Evolutionary conservation across 2,113 vertebrate genomes (phyloP), one percentile per base, ranked within the genome.

Genomic region (Pampusana beccarii): DNA sequence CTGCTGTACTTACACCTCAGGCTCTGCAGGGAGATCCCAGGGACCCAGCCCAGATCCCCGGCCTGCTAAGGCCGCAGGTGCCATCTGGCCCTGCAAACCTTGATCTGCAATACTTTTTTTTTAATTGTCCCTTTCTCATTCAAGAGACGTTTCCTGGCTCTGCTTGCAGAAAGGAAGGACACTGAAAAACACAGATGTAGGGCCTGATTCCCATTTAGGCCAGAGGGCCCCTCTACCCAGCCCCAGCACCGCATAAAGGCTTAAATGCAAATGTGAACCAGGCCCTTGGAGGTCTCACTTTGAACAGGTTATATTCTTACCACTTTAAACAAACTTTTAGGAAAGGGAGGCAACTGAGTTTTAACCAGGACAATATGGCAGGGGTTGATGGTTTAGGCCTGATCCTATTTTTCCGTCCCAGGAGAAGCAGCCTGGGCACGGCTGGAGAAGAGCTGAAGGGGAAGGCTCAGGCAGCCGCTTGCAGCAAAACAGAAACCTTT

Each of bases 131-230:
- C 66, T 64, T 79, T 75, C 57, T 50, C 60, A 50, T 10, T 69
- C 34, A 15, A 38, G 60, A 84, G 82, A 31, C 0, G 0, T 29
- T 87, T 86, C 78, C 80, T 67, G 65, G 80, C 86, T 75, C 29
- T 50, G 86, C 90, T 60, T 8, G 48, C 92, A 60, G 72, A 69
- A 40, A 58, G 86, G 88, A 83, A 84, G 94, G 92, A 78, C 92
- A 67, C 75, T 72, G 85, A 7, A n/a, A 78, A 92, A 29, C 0
- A 1, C 86, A 96, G 95, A 57, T 92, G 96, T 84, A 77, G 80
- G 95, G 88, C 89, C 95, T 96, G 93, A 96, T 96, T 96, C 91
- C 92, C 83, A 97, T 97, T 97, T 95, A 94, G 67, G 90, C 70
- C 67, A 3, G 28, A 97, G 90, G 95, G 95, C 92, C 96, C 78